Evolutionary conservation across 2,797 vertebrate species (phyloP).

Genomic region (Rhinatrema bivittatum): DNA sequence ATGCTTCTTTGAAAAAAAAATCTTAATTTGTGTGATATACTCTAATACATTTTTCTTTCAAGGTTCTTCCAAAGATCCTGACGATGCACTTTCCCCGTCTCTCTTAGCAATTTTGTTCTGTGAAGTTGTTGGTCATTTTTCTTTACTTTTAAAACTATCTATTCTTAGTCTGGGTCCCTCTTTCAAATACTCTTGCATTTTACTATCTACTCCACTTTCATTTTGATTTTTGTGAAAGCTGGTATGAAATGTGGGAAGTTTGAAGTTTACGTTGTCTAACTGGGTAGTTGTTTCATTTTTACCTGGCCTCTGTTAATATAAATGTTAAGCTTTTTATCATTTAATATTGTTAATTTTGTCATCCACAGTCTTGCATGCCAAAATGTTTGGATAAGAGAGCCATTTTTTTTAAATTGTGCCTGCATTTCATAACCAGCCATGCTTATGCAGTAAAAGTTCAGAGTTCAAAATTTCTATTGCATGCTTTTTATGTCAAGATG

Average conservation of each 20-base stretch:
- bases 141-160: slow-evolving; percentile 44
- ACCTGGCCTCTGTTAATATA: slow-evolving; percentile 55
- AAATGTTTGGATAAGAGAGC: slow-evolving; percentile 58
- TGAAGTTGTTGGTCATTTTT: slow-evolving; percentile 66
- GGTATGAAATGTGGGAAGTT: slow-evolving; percentile 71
- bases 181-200: slow-evolving; percentile 62
- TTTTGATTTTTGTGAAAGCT: slow-evolving; percentile 70
- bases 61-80: slow-evolving; percentile 74
- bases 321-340: slow-evolving; percentile 58
- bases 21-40: slow-evolving; percentile 65
- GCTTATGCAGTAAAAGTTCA: slow-evolving; percentile 65
- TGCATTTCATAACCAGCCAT: slow-evolving; percentile 76
- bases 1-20: slow-evolving; percentile 44
- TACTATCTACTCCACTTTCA: slow-evolving; percentile 68
- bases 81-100: slow-evolving; percentile 66
- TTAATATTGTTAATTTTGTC: slow-evolving; percentile 58
- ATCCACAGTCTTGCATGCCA: slow-evolving; percentile 68
- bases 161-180: slow-evolving; percentile 39
- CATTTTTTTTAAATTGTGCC: slow-evolving; percentile 53
- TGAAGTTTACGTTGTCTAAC: slow-evolving; percentile 42
- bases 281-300: slow-evolving; percentile 52
- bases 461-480: slow-evolving; percentile 58
- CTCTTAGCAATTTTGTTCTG: slow-evolving; percentile 70
- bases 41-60: slow-evolving; percentile 73
- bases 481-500: slow-evolving; percentile 65